Evolutionary conservation across 2,797 vertebrate species (phyloP).

Genomic region (Oryzias dopingdopingensis): DNA sequence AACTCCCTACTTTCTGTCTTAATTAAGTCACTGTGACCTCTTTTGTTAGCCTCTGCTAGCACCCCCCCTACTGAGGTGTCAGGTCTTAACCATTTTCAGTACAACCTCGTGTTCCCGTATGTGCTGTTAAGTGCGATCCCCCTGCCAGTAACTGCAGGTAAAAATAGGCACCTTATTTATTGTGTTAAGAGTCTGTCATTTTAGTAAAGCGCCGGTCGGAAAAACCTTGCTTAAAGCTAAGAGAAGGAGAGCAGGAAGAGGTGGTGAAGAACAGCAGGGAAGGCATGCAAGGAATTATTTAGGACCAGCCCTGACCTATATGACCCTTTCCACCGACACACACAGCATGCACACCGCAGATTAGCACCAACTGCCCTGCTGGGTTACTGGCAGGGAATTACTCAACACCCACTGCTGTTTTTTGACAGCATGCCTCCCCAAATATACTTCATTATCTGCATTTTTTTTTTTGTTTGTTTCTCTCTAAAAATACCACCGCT

Average conservation of each 20-base stretch:
- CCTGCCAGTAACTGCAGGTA: conserved; percentile 46
- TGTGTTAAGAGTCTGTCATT: conserved; percentile 60
- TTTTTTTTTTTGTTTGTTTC: not conserved
- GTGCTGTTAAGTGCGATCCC: conserved; percentile 38
- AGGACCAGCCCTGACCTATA: conserved; percentile 8
- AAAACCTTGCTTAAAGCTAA: conserved; percentile 29
- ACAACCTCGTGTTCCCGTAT: conserved; percentile 6
- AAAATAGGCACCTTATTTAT: conserved; percentile 66
- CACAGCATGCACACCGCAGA: conserved; percentile 21
- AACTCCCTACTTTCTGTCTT: conserved; percentile 27
- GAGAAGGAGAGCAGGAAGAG: conserved; percentile 12
- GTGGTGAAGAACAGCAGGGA: conserved; percentile 28
- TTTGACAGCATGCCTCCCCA: not conserved
- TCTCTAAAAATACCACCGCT: too few species aligned
- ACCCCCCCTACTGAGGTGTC: conserved; percentile 31
- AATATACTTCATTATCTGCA: not conserved
- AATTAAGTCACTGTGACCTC: conserved; percentile 44
- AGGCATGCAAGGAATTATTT: conserved; percentile 31
- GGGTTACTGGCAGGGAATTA: conserved; percentile 26
- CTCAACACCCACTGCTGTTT: conserved; percentile 1
- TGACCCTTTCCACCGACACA: conserved; percentile 10
- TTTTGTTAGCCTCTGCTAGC: conserved; percentile 24
- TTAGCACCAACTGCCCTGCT: conserved; percentile 29
- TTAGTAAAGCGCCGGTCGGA: conserved; percentile 44
- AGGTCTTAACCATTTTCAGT: conserved; percentile 26